A percentile compares a stretch with the other conserved stretches of the same genome.
These are phyloP conservation scores for Bombus waltoni DNA, from an alignment of 1,140 invertebrate species.

Conservation along the genomic window DNA sequence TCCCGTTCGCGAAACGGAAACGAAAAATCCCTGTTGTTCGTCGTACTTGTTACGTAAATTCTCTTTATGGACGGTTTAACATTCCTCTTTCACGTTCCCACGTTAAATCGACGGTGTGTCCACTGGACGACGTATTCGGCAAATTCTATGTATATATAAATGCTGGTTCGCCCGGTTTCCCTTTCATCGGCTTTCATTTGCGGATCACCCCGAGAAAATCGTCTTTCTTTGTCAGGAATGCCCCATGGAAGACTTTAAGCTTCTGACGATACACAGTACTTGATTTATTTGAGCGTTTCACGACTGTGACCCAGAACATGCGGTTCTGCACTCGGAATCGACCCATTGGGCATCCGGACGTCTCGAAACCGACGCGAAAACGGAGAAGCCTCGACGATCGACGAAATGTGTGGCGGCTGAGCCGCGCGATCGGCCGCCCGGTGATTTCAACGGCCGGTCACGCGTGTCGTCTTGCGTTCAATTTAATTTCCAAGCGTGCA, in stretches of 20 bases:
- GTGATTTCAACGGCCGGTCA: background rate
- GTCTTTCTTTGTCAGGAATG: conserved; percentile 61
- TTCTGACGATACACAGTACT: conserved; percentile 59
- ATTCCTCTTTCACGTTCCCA: conserved; percentile 54
- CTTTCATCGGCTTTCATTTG: conserved; percentile 7
- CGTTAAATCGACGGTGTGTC: conserved; percentile 36
- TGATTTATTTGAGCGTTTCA: conserved; percentile 71
- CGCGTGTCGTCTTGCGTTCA: background rate
- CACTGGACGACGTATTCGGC: conserved; percentile 18
- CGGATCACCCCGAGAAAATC: conserved; percentile 63
- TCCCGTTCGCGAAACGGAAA: conserved; percentile 47
- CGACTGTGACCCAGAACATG: conserved; percentile 57
- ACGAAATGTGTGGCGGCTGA: background rate
- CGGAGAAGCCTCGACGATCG: background rate
- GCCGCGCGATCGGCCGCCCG: background rate
- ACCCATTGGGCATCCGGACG: conserved; percentile 11
- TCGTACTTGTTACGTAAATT: conserved; percentile 52
- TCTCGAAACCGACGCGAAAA: conserved; percentile 10
- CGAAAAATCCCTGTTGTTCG: conserved; percentile 52
- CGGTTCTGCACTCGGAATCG: background rate
- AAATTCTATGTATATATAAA: background rate
- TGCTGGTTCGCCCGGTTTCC: conserved; percentile 1
- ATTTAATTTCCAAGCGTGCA: background rate
- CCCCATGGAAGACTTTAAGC: conserved; percentile 67
- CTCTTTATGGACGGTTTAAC: conserved; percentile 55